Evolutionary conservation across 2,113 vertebrate genomes (phyloP), one percentile per base, ranked within the genome.

Genomic region (Antigone vipio): DNA sequence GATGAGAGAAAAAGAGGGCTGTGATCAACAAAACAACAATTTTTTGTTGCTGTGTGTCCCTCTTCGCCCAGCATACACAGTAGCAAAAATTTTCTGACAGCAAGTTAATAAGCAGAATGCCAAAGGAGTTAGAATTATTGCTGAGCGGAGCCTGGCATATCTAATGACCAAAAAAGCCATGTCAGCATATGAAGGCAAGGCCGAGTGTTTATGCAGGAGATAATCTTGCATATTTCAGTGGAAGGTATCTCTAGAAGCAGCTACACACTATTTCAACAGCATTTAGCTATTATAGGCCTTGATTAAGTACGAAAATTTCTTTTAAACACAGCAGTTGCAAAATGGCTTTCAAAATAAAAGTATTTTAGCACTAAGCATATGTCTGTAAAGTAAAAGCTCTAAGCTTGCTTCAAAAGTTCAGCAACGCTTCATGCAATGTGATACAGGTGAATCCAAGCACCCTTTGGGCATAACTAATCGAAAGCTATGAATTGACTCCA

Each of bases 81-180:
- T 12, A 95, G 89, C 89, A 89, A 86, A 89, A 84, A 63, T 35
- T 89, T 93, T 87, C 84, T 91, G 93, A 53, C 40, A 93, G 95
- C 92, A 84, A 67, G 38, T 83, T 80, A 87, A 94, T 71, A n/a
- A 95, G 75, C 59, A 94, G 79, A 81, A 93, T 64, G 86, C 91
- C 92, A 93, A 59, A 93, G 86, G 80, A 91, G 66, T 16, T 92
- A 75, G 56, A 93, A 60, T 60, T 85, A 69, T 3, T 52, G 32
- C 84, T 75, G 89, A 92, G 92, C 32, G 0, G 80, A 92, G 73
- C 67, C 81, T 94, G 69, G 73, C 77, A 79, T 38, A 94, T 18
- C 84, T 82, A 55, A 87, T 85, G 77, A 87, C 53, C 45, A 34
- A 85, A 86, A 89, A 89, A 92, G 96, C 89, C 77, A 89, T 77